These are phyloP conservation scores for Macrocentrus cingulum DNA, from an alignment of 1,140 invertebrate species.

Conservation along the genomic window DNA sequence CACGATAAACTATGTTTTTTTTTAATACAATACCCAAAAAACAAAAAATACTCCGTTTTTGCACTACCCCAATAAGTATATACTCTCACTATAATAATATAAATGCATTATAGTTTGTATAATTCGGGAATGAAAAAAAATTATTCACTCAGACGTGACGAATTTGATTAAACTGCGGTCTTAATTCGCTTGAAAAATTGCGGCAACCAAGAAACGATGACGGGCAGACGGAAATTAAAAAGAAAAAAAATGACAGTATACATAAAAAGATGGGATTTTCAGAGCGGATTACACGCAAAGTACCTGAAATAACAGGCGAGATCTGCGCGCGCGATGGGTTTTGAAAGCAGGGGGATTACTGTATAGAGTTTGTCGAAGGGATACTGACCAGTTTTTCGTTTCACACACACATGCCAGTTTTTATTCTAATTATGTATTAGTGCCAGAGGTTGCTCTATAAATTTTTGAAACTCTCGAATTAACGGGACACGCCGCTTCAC, in stretches of 20 bases:
- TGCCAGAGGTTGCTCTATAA: slow-evolving; percentile 19
- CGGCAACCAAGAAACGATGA: neutral
- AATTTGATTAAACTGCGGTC: neutral
- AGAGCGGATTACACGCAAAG: slow-evolving; percentile 17
- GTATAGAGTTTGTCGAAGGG: slow-evolving; percentile 20
- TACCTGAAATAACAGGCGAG: slow-evolving; percentile 25
- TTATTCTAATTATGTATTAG: slow-evolving; percentile 11
- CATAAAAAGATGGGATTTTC: slow-evolving; percentile 14
- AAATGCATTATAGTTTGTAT: no score
- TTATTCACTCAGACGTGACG: neutral
- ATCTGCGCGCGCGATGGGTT: no score
- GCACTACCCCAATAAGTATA: no score
- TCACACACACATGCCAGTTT: slow-evolving; percentile 18
- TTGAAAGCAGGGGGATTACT: slow-evolving; percentile 23
- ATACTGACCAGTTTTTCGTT: slow-evolving; percentile 22
- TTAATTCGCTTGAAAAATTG: no score
- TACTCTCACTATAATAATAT: no score
- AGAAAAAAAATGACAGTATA: slow-evolving; percentile 5
- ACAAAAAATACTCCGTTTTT: no score
- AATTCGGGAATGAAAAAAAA: neutral
- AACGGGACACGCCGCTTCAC: slow-evolving; percentile 5
- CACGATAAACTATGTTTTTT: no score
- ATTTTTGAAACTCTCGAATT: neutral
- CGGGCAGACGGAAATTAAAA: neutral
- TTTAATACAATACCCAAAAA: no score